phyloP scores from a whole-genome alignment of 1,140 invertebrate species.

The Pinna nobilis region DNA sequence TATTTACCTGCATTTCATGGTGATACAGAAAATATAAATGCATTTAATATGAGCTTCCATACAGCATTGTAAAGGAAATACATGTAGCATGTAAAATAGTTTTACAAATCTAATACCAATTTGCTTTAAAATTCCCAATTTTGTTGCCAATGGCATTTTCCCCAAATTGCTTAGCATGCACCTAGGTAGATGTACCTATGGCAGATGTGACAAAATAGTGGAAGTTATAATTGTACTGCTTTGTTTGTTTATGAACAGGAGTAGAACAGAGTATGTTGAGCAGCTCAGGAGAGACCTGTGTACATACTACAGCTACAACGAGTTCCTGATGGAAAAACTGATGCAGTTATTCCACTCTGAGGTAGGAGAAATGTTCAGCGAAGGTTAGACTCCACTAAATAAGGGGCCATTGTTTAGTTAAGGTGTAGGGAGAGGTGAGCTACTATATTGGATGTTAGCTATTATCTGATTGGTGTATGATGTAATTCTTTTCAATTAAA shows the following conservation, averaged over 20 bases:
- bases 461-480: too few relatives aligned
- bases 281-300: constrained; percentile 89
- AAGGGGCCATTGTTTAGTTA: background rate
- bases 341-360: constrained; percentile 93
- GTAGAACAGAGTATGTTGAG: constrained; percentile 87
- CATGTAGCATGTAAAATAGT: background rate
- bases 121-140: background rate
- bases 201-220: background rate
- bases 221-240: background rate
- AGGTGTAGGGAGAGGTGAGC: too few relatives aligned
- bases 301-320: constrained; percentile 97
- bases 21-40: too few relatives aligned
- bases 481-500: too few relatives aligned
- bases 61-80: background rate
- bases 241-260: constrained; percentile 74
- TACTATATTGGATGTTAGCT: too few relatives aligned
- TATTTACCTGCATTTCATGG: too few relatives aligned
- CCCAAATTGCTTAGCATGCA: background rate
- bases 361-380: background rate
- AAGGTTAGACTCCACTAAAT: background rate
- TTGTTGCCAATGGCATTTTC: background rate
- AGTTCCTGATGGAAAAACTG: constrained; percentile 94
- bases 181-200: background rate
- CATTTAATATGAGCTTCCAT: too few relatives aligned
- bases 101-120: background rate